Evolutionary conservation across 1,140 invertebrate species (phyloP).

Genomic region (Bombus pyrosoma): DNA sequence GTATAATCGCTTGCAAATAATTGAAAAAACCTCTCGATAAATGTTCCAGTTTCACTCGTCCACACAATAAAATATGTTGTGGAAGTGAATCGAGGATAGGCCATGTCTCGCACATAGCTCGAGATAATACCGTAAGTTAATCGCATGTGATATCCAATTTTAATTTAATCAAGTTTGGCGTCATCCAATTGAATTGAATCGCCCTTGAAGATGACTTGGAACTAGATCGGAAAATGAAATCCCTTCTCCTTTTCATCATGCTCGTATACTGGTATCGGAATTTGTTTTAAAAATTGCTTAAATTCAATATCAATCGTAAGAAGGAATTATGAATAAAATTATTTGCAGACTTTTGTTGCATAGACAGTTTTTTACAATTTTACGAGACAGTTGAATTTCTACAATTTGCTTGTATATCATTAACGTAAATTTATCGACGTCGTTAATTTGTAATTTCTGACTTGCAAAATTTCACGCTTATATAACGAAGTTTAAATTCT

Average conservation of each 20-base stretch:
- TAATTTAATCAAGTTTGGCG: constrained; percentile 24
- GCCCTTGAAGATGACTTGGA: neutral
- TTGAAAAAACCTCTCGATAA: neutral
- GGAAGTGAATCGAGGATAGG: neutral
- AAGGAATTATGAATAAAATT: neutral
- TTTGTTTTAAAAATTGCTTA: neutral
- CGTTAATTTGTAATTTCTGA: neutral
- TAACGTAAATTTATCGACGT: neutral
- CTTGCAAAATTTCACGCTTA: no score
- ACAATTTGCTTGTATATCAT: neutral
- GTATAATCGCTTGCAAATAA: no score
- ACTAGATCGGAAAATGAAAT: neutral
- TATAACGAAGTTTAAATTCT: rapidly evolving
- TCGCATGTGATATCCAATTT: constrained; percentile 17
- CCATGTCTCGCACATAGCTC: neutral
- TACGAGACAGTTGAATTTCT: neutral
- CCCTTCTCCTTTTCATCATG: neutral
- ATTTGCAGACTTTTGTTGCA: neutral
- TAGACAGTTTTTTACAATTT: neutral
- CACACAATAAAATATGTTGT: neutral
- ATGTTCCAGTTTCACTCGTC: neutral
- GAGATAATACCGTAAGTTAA: constrained; percentile 5
- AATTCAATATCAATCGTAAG: neutral
- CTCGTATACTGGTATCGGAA: neutral
- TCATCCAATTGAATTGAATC: constrained; percentile 19